Conservation (phyloP, 1,140 invertebrate species). For the Pseudomyrmex flavicornis region DNA sequence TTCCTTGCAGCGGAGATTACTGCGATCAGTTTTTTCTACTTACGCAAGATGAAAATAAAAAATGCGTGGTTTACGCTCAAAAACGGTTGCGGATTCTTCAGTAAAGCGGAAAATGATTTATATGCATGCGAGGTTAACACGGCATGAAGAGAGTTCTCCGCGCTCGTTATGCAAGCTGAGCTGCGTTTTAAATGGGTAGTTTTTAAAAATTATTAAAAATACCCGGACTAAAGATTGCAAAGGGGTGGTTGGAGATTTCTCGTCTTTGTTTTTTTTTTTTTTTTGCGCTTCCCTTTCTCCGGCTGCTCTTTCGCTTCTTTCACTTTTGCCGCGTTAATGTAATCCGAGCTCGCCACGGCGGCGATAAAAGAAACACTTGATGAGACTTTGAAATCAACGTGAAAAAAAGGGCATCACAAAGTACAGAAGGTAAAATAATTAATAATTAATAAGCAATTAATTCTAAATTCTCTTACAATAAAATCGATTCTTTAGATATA, state of each 20-base stretch:
- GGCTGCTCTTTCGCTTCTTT: constrained; percentile 39
- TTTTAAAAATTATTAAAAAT: constrained; percentile 63
- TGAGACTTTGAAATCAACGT: constrained; percentile 27
- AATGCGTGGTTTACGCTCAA: not conserved
- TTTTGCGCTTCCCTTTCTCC: constrained; percentile 34
- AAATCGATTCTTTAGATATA: not conserved
- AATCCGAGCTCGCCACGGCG: constrained; percentile 10
- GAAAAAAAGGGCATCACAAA: not conserved
- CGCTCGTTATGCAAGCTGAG: constrained; percentile 49
- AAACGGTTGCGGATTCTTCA: constrained; percentile 39
- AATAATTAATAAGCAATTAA: not conserved
- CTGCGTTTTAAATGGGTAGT: constrained; percentile 42
- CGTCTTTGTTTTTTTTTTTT: not conserved
- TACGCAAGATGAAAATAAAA: not conserved
- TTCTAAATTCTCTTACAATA: too few relatives aligned
- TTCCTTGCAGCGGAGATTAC: too few relatives aligned
- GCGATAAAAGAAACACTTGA: constrained; percentile 16
- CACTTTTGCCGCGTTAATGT: constrained; percentile 22
- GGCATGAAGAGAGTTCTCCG: constrained; percentile 41
- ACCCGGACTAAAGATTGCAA: constrained; percentile 30
- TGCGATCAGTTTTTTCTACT: too few relatives aligned
- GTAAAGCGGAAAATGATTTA: constrained; percentile 53
- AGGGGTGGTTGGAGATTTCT: not conserved
- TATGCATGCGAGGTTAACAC: constrained; percentile 44
- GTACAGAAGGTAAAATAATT: not conserved